Conservation (phyloP, 1,140 invertebrate species). For the Eulimnadia texana region DNA sequence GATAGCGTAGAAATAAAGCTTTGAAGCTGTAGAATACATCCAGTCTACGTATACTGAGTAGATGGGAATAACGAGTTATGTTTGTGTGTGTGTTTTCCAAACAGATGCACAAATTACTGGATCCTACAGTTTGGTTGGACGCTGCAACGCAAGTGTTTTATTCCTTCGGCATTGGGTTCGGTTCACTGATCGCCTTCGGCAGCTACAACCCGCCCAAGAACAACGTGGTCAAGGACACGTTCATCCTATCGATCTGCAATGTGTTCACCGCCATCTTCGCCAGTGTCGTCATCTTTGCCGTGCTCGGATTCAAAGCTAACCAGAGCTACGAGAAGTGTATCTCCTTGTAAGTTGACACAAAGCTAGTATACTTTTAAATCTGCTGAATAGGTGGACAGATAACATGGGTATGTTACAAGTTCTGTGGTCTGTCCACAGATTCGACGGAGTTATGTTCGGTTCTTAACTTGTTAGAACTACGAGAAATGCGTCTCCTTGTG, state of each 20-base stretch:
- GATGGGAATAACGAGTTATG: conserved; percentile 7
- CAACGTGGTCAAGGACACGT: conserved; percentile 71
- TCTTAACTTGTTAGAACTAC: too few species aligned
- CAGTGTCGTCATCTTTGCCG: conserved; percentile 77
- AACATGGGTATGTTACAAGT: too few species aligned
- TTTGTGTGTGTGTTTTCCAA: conserved; percentile 12
- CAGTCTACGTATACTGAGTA: too few species aligned
- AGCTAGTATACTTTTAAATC: too few species aligned
- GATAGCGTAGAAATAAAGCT: too few species aligned
- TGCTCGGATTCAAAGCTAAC: conserved; percentile 72
- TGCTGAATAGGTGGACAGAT: too few species aligned
- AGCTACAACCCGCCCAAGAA: conserved; percentile 81
- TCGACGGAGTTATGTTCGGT: too few species aligned
- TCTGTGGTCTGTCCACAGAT: too few species aligned
- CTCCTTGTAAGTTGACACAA: conserved; percentile 41
- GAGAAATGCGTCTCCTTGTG: too few species aligned
- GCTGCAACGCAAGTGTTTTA: conserved; percentile 93
- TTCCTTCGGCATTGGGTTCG: conserved; percentile 83
- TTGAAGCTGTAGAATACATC: too few species aligned
- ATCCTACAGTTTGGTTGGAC: conserved; percentile 79
- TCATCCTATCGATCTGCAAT: conserved; percentile 76
- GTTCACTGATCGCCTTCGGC: conserved; percentile 78
- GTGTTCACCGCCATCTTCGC: conserved; percentile 85
- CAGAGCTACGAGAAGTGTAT: conserved; percentile 64
- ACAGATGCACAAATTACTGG: conserved; percentile 58